Evolutionary conservation across 2,113 vertebrate genomes (phyloP).

Genomic region (Mobula hypostoma): DNA sequence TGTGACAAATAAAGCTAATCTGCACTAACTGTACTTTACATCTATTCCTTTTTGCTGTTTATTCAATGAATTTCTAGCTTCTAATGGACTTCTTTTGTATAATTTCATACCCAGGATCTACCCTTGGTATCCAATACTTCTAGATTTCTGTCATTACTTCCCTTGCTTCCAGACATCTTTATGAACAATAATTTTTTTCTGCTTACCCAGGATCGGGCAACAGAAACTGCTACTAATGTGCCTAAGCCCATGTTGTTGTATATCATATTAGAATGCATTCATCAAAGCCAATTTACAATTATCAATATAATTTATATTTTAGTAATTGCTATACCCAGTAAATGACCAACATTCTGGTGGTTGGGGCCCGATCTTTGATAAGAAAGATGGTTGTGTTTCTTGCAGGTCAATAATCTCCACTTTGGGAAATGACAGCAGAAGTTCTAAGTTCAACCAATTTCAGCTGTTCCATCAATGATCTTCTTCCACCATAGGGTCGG

Average conservation of each 20-base stretch:
- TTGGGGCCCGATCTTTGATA: no score
- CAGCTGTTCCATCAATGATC: no score
- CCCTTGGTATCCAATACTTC: background rate
- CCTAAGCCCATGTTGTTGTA: background rate
- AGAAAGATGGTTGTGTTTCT: no score
- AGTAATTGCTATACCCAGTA: background rate
- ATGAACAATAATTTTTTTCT: background rate
- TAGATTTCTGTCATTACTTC: background rate
- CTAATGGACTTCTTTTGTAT: background rate
- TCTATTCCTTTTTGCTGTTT: no score
- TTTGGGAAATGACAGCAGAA: no score
- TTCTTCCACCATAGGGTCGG: no score
- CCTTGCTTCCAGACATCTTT: background rate
- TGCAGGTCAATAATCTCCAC: no score
- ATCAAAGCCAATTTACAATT: background rate
- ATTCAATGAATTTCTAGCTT: no score
- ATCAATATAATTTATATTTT: background rate
- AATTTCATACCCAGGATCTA: background rate
- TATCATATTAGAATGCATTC: background rate
- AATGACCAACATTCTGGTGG: background rate
- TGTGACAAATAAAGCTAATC: no score
- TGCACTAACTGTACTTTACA: no score
- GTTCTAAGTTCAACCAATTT: no score
- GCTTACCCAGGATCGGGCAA: background rate
- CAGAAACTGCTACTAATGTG: background rate